Evolutionary conservation across 2,113 vertebrate species (phyloP).

Genomic region (Grammomys dolichurus): DNA sequence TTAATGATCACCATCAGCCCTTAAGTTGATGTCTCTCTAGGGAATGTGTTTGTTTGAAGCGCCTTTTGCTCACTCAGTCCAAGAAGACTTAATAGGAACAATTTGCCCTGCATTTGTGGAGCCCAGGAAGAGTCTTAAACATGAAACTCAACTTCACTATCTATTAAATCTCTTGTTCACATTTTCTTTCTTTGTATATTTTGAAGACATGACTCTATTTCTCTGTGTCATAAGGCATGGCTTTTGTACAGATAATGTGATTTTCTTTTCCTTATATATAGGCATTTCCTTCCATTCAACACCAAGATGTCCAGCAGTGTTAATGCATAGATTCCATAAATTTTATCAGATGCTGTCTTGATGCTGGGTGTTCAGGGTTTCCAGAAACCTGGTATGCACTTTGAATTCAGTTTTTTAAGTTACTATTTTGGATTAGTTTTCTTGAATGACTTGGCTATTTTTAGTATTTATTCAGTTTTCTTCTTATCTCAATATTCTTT

Average conservation of each 20-base stretch:
- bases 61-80: neutral
- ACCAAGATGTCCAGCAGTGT: neutral
- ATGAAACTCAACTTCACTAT: constrained; percentile 38
- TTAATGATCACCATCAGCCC: constrained; percentile 52
- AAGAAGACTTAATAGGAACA: constrained; percentile 24
- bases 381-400: neutral
- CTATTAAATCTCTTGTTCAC: neutral
- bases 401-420: neutral
- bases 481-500: neutral
- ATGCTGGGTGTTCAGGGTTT: neutral
- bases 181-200: constrained; percentile 42
- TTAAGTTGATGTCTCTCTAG: constrained; percentile 52
- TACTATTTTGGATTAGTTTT: neutral
- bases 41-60: neutral
- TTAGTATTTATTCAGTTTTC: constrained; percentile 25
- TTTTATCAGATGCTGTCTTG: neutral
- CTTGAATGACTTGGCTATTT: neutral
- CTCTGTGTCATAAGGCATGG: neutral
- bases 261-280: constrained; percentile 30
- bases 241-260: neutral
- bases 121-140: neutral
- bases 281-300: neutral
- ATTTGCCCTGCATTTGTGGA: neutral
- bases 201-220: constrained; percentile 15
- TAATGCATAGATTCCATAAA: neutral